Evolutionary conservation across 1,140 invertebrate species (phyloP), one percentile per base, ranked within the genome.

Genomic region (Macrosteles quadrilineatus): DNA sequence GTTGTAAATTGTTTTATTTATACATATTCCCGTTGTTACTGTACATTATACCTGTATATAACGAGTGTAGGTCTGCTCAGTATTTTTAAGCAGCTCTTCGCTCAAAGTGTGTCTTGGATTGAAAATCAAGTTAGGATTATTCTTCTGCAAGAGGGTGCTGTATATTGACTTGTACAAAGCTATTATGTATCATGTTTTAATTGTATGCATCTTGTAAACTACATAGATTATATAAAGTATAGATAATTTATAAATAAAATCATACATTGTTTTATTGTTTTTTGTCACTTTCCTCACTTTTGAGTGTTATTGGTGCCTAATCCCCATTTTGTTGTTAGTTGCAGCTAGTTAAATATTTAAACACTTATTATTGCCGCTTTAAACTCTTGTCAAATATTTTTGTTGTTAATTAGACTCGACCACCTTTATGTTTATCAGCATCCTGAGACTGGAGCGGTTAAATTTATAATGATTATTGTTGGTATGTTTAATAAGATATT

Each of bases 141-240:
- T 21, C 21, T 17, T 19, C 47, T 21, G 21, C n/a, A 19, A 19
- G n/a, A n/a, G 47, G 14, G 47, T 21, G 14, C 14, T 50, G 21
- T 50, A 50, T 50, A 19, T 50, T 19, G 21, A 50, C 47, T 19
- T 50, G 47, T 50, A 50, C 6, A 50, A 50, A 50, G 47, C 4
- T 50, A 50, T 50, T 50, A 17, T 50, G 47, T 19, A 19, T 50
- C 4, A 19, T 50, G 47, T 50, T 50, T 50, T 50, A 50, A 6
- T 50, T 50, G 47, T 50, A 50, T 50, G 21, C 47, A 50, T 50
- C 47, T 50, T 50, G 47, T 50, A 50, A 4, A 50, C 47, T 50
- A 50, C 14, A 50, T 50, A 50, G 47, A 50, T 50, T 50, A 50
- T 50, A 50, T 50, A 50, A 50, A 50, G n/a, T 50, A 50, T 50